These are phyloP conservation scores for Dryocosmus kuriphilus DNA, from an alignment of 2,888 invertebrate genomes.

Conservation along the genomic window DNA sequence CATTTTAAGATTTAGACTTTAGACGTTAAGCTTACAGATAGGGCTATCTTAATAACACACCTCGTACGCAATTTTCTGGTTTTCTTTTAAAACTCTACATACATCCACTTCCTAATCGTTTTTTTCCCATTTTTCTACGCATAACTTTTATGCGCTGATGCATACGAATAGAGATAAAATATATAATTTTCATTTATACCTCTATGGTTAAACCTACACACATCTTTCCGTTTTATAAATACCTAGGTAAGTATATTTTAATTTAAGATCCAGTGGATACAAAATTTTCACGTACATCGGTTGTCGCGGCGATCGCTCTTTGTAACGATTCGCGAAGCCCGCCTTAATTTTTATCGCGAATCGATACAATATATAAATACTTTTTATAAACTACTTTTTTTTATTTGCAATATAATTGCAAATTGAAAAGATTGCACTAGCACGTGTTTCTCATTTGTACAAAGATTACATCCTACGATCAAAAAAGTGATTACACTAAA, in stretches of 20 bases:
- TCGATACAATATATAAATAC: constrained; percentile 32
- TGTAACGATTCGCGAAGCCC: constrained; percentile 41
- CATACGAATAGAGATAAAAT: constrained; percentile 74
- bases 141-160: constrained; percentile 66
- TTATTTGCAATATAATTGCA: constrained; percentile 31
- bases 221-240: constrained; percentile 54
- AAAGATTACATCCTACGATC: constrained; percentile 23
- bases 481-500: not conserved
- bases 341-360: constrained; percentile 14
- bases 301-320: constrained; percentile 64
- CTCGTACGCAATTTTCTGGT: constrained; percentile 61
- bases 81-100: constrained; percentile 63
- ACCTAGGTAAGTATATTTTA: constrained; percentile 58
- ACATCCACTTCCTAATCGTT: constrained; percentile 62
- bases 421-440: constrained; percentile 37
- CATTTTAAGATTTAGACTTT: constrained; percentile 65
- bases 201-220: constrained; percentile 61
- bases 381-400: constrained; percentile 22
- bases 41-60: constrained; percentile 67
- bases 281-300: constrained; percentile 64
- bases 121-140: constrained; percentile 53
- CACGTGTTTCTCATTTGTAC: constrained; percentile 33
- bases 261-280: constrained; percentile 57
- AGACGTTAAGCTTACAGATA: constrained; percentile 65
- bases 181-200: constrained; percentile 69